Evolutionary conservation across 2,797 vertebrate genomes (phyloP).

Genomic region (Chlorospingus flavigularis): DNA sequence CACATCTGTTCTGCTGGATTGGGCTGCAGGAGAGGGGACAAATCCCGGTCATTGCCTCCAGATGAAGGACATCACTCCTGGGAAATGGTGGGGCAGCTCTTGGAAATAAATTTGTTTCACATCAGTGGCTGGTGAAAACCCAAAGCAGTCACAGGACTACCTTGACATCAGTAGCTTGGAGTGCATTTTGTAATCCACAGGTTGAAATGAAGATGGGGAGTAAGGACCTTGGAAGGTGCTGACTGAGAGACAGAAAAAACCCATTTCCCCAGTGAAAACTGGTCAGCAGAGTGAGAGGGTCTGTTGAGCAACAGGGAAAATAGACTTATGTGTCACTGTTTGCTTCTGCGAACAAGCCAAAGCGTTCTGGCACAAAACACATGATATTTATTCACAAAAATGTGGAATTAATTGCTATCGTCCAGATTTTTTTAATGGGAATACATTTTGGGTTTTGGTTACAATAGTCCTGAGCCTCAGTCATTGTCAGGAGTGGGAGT

Average conservation of each 20-base stretch:
- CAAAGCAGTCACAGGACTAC: not conserved
- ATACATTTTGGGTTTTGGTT: conserved; percentile 13
- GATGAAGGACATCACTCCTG: not conserved
- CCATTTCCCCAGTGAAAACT: not conserved
- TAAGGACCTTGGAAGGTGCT: not conserved
- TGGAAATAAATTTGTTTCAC: not conserved
- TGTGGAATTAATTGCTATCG: conserved; percentile 63
- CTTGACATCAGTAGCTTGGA: not conserved
- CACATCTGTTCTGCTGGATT: not conserved
- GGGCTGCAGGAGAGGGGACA: not conserved
- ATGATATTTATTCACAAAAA: conserved; percentile 51
- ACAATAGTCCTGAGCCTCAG: conserved; percentile 21
- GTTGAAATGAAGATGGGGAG: not conserved
- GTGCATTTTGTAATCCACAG: not conserved
- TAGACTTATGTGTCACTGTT: conserved; percentile 47
- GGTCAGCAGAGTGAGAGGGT: not conserved
- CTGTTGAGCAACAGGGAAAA: conserved; percentile 49
- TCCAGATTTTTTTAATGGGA: conserved; percentile 30
- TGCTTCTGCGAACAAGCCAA: conserved; percentile 12
- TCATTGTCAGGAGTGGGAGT: not conserved
- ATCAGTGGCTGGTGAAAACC: not conserved
- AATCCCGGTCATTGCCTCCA: not conserved
- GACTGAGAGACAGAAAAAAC: not conserved
- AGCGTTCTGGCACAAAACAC: conserved; percentile 30
- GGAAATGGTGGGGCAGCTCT: not conserved